phyloP scores from a whole-genome alignment of 2,888 invertebrate genomes.

The Deroplatys truncata region DNA sequence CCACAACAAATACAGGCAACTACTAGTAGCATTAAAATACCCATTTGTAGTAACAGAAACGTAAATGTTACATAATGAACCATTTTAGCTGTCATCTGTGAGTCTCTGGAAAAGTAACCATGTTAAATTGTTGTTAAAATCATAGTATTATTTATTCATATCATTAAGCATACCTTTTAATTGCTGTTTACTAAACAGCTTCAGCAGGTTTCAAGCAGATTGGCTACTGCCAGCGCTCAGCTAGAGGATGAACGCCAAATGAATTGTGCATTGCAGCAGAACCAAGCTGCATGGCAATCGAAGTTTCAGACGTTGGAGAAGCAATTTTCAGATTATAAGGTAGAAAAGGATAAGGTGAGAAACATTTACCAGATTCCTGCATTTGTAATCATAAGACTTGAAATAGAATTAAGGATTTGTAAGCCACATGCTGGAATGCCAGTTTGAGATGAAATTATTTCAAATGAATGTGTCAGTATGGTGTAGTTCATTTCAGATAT shows the following conservation, averaged over 20 bases:
- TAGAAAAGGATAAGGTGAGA: constrained; percentile 40
- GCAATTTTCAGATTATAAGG: constrained; percentile 42
- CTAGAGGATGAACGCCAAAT: constrained; percentile 82
- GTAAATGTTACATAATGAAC: neutral
- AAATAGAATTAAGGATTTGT: neutral
- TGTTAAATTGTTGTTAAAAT: neutral
- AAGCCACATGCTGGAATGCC: too few relatives aligned
- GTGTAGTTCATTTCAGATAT: too few relatives aligned
- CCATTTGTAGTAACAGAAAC: too few relatives aligned
- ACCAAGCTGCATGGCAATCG: constrained; percentile 69
- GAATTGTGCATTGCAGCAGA: constrained; percentile 69
- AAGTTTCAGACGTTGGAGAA: constrained; percentile 56
- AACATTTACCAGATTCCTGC: too few relatives aligned
- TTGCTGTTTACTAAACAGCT: constrained; percentile 30
- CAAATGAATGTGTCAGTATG: too few relatives aligned
- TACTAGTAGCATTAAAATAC: too few relatives aligned
- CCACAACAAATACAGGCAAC: too few relatives aligned
- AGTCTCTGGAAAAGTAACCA: neutral
- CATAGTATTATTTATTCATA: neutral
- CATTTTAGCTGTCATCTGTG: neutral
- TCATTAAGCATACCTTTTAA: neutral
- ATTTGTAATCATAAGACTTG: neutral
- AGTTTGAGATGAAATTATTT: too few relatives aligned
- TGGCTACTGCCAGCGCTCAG: constrained; percentile 63
- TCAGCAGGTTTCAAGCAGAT: constrained; percentile 41